Evolutionary conservation across 2,797 vertebrate genomes (phyloP).

Genomic region (Catharus ustulatus): DNA sequence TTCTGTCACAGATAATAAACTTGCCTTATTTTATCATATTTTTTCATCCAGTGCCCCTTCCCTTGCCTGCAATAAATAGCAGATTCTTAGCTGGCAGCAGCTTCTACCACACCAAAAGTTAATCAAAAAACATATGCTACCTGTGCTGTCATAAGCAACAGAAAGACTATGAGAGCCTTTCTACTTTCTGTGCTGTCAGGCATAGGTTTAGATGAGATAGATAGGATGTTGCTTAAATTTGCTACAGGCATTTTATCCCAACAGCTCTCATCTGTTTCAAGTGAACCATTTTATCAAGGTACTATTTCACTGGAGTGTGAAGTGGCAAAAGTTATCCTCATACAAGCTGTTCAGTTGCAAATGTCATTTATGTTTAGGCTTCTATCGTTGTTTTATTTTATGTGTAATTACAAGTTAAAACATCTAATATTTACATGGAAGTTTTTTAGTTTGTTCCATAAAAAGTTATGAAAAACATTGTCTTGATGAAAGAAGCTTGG

Average conservation of each 20-base stretch:
- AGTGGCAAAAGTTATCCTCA: slow-evolving; percentile 29
- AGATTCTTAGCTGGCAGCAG: slow-evolving; percentile 14
- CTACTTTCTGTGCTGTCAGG: slow-evolving; percentile 13
- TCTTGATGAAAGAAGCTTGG: neutral
- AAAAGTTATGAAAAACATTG: neutral
- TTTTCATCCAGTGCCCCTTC: neutral
- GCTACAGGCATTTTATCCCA: slow-evolving; percentile 44
- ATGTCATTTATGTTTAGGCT: neutral
- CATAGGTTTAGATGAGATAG: slow-evolving; percentile 8
- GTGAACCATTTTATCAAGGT: slow-evolving; percentile 65
- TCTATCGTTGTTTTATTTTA: neutral
- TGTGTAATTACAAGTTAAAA: neutral
- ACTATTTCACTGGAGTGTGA: slow-evolving; percentile 60
- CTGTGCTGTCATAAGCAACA: neutral
- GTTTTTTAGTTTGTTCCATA: neutral
- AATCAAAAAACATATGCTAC: slow-evolving; percentile 47
- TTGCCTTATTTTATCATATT: neutral
- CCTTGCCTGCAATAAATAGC: neutral
- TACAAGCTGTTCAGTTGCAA: slow-evolving; percentile 10
- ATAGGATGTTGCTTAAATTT: slow-evolving; percentile 35
- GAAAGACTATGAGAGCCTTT: neutral
- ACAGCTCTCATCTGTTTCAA: slow-evolving; percentile 61
- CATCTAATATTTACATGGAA: neutral
- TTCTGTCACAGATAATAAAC: neutral
- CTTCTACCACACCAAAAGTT: slow-evolving; percentile 24